Evolutionary conservation across 2,113 vertebrate genomes (phyloP).

Genomic region (Mastomys coucha): DNA sequence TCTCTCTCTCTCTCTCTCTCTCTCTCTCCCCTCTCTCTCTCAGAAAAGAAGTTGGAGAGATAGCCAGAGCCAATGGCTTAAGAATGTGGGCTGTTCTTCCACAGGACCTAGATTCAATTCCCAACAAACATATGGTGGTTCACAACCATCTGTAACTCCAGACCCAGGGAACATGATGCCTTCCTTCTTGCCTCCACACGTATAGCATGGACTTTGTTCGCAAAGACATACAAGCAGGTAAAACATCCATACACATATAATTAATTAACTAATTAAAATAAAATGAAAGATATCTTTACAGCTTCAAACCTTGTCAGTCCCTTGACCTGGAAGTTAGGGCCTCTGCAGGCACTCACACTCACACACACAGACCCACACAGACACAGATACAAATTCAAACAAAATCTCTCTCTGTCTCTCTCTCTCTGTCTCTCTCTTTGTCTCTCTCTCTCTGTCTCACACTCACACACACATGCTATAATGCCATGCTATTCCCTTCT

Average conservation of each 20-base stretch:
- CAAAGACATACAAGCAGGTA: neutral
- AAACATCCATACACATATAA: neutral
- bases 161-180: neutral
- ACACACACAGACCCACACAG: too few species aligned
- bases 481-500: neutral
- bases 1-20: too few species aligned
- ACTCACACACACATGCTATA: too few species aligned
- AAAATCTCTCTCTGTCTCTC: too few species aligned
- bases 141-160: neutral
- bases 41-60: neutral
- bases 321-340: neutral
- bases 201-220: neutral
- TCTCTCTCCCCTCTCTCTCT: too few species aligned
- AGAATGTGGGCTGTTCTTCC: neutral
- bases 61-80: neutral
- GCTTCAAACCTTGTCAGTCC: neutral
- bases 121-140: neutral
- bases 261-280: neutral
- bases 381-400: too few species aligned
- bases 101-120: neutral
- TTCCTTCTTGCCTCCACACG: neutral
- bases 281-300: neutral
- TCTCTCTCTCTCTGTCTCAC: too few species aligned
- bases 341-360: too few species aligned
- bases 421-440: too few species aligned